Evolutionary conservation across 2,888 invertebrate genomes (phyloP).

Genomic region (Brenthis ino): DNA sequence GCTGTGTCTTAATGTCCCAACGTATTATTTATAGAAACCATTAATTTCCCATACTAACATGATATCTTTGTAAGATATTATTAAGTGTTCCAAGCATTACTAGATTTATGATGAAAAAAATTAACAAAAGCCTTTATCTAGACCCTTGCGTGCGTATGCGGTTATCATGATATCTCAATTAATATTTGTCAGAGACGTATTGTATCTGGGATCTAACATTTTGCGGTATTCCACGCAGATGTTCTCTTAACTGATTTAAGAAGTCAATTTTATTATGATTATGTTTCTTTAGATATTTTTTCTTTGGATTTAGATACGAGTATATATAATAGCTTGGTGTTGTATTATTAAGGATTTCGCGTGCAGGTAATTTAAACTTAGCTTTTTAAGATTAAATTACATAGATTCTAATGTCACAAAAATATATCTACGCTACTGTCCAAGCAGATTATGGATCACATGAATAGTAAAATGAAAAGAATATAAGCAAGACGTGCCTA

Average conservation of each 20-base stretch:
- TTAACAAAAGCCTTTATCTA: slow-evolving; percentile 5
- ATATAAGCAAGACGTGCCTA: too few relatives aligned
- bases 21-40: not conserved
- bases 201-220: slow-evolving; percentile 41
- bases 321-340: too few relatives aligned
- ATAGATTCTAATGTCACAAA: too few relatives aligned
- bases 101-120: not conserved
- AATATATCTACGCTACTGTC: too few relatives aligned
- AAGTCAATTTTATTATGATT: not conserved
- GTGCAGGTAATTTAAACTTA: too few relatives aligned
- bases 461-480: too few relatives aligned
- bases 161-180: slow-evolving; percentile 52
- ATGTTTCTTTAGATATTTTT: not conserved
- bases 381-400: too few relatives aligned
- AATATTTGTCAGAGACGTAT: slow-evolving; percentile 51
- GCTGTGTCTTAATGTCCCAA: too few relatives aligned
- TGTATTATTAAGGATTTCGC: too few relatives aligned
- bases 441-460: too few relatives aligned
- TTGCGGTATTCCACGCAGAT: slow-evolving; percentile 36
- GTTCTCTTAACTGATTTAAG: slow-evolving; percentile 7
- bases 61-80: not conserved
- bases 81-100: not conserved
- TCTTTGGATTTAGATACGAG: too few relatives aligned
- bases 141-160: slow-evolving; percentile 16
- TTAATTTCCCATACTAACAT: slow-evolving; percentile 21